Base-by-base conservation (phyloP, 2,888 invertebrate genomes). In the Microchrysa polita region DNA sequence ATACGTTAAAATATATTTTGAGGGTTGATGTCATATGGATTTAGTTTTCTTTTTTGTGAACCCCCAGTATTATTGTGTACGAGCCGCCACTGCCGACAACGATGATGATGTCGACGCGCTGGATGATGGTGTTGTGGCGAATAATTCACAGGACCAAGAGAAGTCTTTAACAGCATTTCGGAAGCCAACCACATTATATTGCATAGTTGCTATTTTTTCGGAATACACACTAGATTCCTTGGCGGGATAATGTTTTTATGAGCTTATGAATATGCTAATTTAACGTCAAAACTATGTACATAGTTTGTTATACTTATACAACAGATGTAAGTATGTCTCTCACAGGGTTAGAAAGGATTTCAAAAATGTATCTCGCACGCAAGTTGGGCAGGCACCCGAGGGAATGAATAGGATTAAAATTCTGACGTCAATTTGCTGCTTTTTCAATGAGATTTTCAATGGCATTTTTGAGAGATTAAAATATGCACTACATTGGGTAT, bases 251-350 rank as follows among this genome's bases (percentile, higher is more conserved):
- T 16, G 55, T 55, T 55, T 55, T 55, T 55, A 55, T 55, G 55
- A 55, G 55, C 55, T 55, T 55, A 55, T 55, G 55, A 55, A 55
- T 55, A 55, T 55, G 55, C 55, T 55, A 55, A 55, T 55, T 55
- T 55, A 16, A 20, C 7, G n/a, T 2, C 10, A 55, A 14, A 16
- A 52, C 20, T 55, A 20, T 14, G 52, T 14, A 12, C n/a, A n/a
- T n/a, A n/a, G n/a, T n/a, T n/a, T n/a, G 27, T 34, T 34, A 34
- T 34, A 34, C 4, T 34, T 34, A 55, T 55, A 20, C n/a, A 4
- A 52, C 14, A 18, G 18, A 18, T 16, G 52, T 12, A 18, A 14
- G 18, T 52, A 44, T 12, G 44, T 9, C 44, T n/a, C 18, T 55
- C 16, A 16, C 9, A 55, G 52, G 52, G 20, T 20, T 16, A 2